These are phyloP conservation scores for Notocelia uddmanniana DNA, from an alignment of 2,888 invertebrate species.

Conservation along the genomic window DNA sequence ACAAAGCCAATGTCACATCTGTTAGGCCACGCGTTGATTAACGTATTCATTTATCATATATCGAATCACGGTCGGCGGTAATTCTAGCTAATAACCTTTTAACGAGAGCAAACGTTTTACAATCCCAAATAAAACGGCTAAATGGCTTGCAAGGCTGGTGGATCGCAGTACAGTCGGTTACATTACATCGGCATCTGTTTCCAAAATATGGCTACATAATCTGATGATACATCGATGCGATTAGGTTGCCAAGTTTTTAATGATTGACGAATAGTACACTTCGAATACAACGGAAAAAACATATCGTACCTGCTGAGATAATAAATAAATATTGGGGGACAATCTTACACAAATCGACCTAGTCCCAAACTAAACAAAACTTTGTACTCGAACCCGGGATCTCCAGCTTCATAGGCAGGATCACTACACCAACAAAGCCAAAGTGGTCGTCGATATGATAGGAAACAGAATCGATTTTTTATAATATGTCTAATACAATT, in stretches of 20 bases:
- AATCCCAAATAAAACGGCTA: conserved; percentile 63
- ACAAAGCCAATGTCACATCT: conserved; percentile 7
- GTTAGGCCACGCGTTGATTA: conserved; percentile 21
- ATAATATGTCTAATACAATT: too few species aligned
- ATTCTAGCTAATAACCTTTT: conserved; percentile 52
- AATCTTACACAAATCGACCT: too few species aligned
- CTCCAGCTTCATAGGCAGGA: too few species aligned
- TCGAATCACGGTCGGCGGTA: conserved; percentile 37
- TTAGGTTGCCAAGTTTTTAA: not conserved
- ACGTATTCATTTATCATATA: conserved; percentile 30
- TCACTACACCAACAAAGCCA: too few species aligned
- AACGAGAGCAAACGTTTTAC: conserved; percentile 56
- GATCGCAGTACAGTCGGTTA: conserved; percentile 56
- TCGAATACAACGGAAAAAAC: not conserved
- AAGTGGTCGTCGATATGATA: too few species aligned
- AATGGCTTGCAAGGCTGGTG: conserved; percentile 80
- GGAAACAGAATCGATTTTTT: too few species aligned
- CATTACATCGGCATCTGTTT: not conserved
- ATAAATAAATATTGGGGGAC: too few species aligned
- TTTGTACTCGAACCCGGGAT: too few species aligned
- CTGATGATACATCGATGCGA: not conserved
- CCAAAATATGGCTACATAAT: not conserved
- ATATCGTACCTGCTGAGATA: too few species aligned
- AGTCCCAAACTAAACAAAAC: too few species aligned
- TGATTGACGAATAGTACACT: not conserved